phyloP scores from a whole-genome alignment of 2,797 vertebrate species.

The Muscicapa striata region DNA sequence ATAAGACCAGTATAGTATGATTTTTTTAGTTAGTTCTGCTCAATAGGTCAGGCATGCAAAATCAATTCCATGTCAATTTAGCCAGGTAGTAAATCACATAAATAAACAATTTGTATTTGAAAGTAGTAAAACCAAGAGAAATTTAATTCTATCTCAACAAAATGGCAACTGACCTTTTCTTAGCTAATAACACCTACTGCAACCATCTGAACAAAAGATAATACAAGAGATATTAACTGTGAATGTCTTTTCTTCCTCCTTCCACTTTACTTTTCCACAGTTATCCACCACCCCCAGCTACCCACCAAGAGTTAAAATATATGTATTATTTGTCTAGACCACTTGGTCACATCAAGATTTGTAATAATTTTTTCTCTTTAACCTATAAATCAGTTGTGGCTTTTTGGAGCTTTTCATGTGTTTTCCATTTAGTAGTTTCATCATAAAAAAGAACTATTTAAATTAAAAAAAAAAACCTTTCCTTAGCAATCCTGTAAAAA shows the following conservation, averaged over 20 bases:
- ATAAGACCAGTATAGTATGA: background rate
- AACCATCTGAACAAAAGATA: background rate
- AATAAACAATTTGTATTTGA: conserved; percentile 20
- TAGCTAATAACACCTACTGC: background rate
- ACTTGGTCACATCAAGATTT: background rate
- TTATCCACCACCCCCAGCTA: background rate
- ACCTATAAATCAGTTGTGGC: background rate
- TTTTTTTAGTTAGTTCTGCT: conserved; percentile 12
- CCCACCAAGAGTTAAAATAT: conserved; percentile 15
- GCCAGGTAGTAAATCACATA: conserved; percentile 29
- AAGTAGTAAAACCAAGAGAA: conserved; percentile 36
- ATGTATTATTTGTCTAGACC: background rate
- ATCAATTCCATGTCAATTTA: conserved; percentile 13
- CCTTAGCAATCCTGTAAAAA: background rate
- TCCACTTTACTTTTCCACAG: background rate
- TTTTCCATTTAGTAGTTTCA: background rate
- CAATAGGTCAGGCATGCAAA: background rate
- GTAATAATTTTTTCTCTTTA: background rate
- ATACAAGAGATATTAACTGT: background rate
- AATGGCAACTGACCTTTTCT: conserved; percentile 34
- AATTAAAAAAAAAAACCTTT: background rate
- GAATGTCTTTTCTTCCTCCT: background rate
- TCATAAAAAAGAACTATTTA: background rate
- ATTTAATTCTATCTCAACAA: conserved; percentile 14
- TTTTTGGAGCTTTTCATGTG: background rate